phyloP scores from a whole-genome alignment of 1,140 invertebrate genomes.

The Drosophila eugracilis region DNA sequence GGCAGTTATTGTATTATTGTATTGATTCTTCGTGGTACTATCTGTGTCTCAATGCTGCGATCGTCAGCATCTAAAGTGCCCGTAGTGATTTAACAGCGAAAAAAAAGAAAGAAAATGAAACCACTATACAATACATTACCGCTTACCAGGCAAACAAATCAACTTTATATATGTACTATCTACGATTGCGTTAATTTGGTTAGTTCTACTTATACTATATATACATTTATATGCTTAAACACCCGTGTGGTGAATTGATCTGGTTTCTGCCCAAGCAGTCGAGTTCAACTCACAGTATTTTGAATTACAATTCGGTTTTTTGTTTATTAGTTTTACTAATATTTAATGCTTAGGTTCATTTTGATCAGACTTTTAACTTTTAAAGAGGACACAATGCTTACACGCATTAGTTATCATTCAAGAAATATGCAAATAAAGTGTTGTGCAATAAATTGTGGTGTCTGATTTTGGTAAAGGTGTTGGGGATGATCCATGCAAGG shows the following conservation, averaged over 20 bases:
- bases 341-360: slow-evolving; percentile 53
- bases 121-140: slow-evolving; percentile 51
- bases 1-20: slow-evolving; percentile 51
- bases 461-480: neutral
- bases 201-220: slow-evolving; percentile 49
- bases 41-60: slow-evolving; percentile 78
- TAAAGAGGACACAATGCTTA: slow-evolving; percentile 62
- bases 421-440: slow-evolving; percentile 65
- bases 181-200: slow-evolving; percentile 33
- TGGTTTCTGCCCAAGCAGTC: slow-evolving; percentile 14
- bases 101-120: slow-evolving; percentile 15
- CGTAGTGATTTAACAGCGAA: slow-evolving; percentile 58
- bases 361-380: slow-evolving; percentile 45
- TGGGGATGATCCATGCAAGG: too few relatives aligned
- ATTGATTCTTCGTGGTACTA: slow-evolving; percentile 75
- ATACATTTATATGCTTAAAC: slow-evolving; percentile 12
- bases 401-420: slow-evolving; percentile 70
- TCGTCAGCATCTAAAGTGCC: slow-evolving; percentile 77
- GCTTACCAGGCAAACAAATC: slow-evolving; percentile 42
- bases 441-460: slow-evolving; percentile 55
- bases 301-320: slow-evolving; percentile 18
- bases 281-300: slow-evolving; percentile 47
- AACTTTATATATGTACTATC: slow-evolving; percentile 4
- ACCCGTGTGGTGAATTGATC: slow-evolving; percentile 39
- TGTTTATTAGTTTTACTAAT: slow-evolving; percentile 40